Evolutionary conservation across 2,113 vertebrate species (phyloP).

Genomic region (Grammomys dolichurus): DNA sequence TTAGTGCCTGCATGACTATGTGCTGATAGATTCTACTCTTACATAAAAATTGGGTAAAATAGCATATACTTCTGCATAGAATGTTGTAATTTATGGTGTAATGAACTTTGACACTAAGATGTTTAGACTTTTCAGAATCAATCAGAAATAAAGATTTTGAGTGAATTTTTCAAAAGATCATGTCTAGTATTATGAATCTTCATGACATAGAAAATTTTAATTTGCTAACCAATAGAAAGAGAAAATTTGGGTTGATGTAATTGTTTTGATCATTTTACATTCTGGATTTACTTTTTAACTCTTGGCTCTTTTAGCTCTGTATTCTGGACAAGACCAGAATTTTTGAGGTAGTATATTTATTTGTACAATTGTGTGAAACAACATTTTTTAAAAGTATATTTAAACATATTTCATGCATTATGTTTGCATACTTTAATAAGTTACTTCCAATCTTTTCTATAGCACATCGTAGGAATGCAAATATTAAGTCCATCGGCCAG

Average conservation of each 20-base stretch:
- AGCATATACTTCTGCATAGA: not conserved
- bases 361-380: not conserved
- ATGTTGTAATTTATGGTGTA: not conserved
- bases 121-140: not conserved
- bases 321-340: not conserved
- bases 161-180: not conserved
- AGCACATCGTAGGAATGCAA: not conserved
- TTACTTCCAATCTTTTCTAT: not conserved
- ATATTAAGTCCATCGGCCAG: fast-evolving
- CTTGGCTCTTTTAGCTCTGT: not conserved
- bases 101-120: not conserved
- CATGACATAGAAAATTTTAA: not conserved
- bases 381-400: not conserved
- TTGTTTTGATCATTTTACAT: not conserved
- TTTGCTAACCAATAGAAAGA: not conserved
- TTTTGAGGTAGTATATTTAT: not conserved
- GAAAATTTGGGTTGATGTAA: not conserved
- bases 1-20: not conserved
- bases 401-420: not conserved
- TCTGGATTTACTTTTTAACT: not conserved
- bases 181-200: not conserved
- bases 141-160: not conserved
- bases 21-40: not conserved
- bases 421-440: not conserved
- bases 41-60: not conserved